Conservation (phyloP, 2,797 vertebrate genomes). For the Nannoperca obscura region DNA sequence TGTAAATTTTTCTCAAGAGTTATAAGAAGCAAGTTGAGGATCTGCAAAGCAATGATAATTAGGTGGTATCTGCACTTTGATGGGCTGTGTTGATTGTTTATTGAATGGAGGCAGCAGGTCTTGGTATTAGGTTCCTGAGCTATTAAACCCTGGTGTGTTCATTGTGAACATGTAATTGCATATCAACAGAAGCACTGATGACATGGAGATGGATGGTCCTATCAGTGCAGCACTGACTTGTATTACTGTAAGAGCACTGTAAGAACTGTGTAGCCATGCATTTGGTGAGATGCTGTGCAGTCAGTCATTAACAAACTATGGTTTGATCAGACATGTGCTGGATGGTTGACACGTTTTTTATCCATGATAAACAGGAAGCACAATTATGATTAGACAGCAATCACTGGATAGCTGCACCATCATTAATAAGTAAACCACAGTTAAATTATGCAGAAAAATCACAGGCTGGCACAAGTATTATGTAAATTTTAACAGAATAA, state of each 20-base stretch:
- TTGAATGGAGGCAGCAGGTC: conserved; percentile 29
- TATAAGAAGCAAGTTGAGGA: conserved; percentile 37
- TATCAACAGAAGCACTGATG: conserved; percentile 11
- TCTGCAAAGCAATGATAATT: conserved; percentile 34
- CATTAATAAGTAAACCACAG: conserved; percentile 28
- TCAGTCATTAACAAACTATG: conserved; percentile 4
- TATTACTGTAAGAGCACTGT: background rate
- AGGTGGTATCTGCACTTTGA: conserved; percentile 1
- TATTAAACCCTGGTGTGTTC: conserved; percentile 29
- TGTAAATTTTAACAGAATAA: conserved; percentile 33
- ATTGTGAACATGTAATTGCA: conserved; percentile 21
- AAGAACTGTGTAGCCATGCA: too few species aligned
- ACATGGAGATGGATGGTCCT: background rate
- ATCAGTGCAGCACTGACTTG: conserved; percentile 8
- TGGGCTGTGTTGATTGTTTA: conserved; percentile 39
- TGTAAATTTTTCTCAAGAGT: conserved; percentile 52
- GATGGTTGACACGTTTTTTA: background rate
- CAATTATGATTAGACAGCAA: conserved; percentile 15
- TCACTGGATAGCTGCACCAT: conserved; percentile 4
- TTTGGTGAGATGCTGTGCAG: background rate
- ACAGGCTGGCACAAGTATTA: conserved; percentile 21
- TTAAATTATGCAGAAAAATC: conserved; percentile 44
- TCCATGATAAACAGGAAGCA: conserved; percentile 21
- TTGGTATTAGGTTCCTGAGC: conserved; percentile 7
- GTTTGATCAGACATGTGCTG: background rate